Base-by-base conservation (phyloP, 2,888 invertebrate species). In the Aphidoletes aphidimyza region DNA sequence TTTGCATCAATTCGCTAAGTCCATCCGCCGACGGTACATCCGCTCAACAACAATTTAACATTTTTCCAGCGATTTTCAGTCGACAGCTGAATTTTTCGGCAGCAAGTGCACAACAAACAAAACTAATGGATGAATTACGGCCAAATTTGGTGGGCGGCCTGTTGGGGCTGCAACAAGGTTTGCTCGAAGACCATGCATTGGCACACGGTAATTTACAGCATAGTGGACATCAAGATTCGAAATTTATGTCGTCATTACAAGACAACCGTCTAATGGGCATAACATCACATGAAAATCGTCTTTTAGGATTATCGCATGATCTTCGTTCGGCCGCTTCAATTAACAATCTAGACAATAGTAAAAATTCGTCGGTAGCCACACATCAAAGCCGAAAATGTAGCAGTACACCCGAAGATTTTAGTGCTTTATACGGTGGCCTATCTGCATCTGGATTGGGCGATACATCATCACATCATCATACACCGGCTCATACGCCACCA, bases 21-120 rank as follows among this genome's bases (percentile, higher is more conserved):
- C 89, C 89, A 89, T 59, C 78, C 5, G 11, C 54, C 34, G 69
- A 69, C 39, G 39, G 22, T n/a, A 37, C 78, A 34, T 78, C 14
- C 3, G 11, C 39, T 6, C 69, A 69, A 11, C 54, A 95, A 89
- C 96, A 96, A 91, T 96, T 96, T 92, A 96, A 96, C 92, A 96
- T 96, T 88, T 96, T 96, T 91, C 96, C 96, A 88, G 96, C 96
- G 86, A 96, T 96, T 89, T 96, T 96, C 90, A 96, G 96, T 91
- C 92, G 96, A 86, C 96, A 96, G 91, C 92, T 96, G 87, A 96
- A 96, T 90, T 96, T 96, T 90, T 93, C 93, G 84, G 90, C 93
- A 86, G 93, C 93, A 85, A 92, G 92, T 88, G 93, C 94, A 39
- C 93, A 94, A 39, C 94, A 94, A 88, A 93, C 93, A 87, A 95